Evolutionary conservation across 2,797 vertebrate species (phyloP), one percentile per base, ranked within the genome.

Genomic region (Acanthis flammea): DNA sequence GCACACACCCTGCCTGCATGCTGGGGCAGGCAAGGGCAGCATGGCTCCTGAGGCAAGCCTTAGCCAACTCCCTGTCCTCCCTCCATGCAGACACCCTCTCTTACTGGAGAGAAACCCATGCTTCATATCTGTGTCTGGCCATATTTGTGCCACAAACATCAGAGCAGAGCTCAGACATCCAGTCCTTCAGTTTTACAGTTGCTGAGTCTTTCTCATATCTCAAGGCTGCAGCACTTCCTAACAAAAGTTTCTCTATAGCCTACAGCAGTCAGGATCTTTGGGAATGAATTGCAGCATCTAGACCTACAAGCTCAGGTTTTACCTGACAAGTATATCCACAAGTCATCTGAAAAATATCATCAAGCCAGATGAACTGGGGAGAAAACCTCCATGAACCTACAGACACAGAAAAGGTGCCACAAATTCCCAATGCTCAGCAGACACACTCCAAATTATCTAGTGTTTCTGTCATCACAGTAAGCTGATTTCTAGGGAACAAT

Each of bases 31-130:
- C 7, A 61, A 55, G 18, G 65, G 28, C 18, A 44, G 37, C 1
- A 0, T 0, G 10, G 37, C 37, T 67, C 16, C 68, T 19, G 11
- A 15, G 61, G 15, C 17, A 70, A 58, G 14, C 11, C 74, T 63
- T 30, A 35, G 54, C 19, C 16, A 61, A 1, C 6, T 5, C 12
- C 33, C 19, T 55, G 45, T 25, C n/a, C 42, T 77, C 25, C 8
- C 1, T 21, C 45, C 0, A 0, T 37, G 19, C 2, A 5, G 21
- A 68, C 37, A 65, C 23, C 23, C 16, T n/a, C 6, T 39, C 22
- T 48, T 39, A 39, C 39, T 14, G 39, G 41, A 55, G n/a, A 71
- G 23, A 62, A 6, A 57, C 12, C 16, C 31, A 19, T 0, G 0
- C 35, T 39, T 68, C 28, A 1, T 10, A 7, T 9, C 41, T 0